These are phyloP conservation scores for Triops longicaudatus DNA, from an alignment of 1,140 invertebrate genomes.

Conservation along the genomic window DNA sequence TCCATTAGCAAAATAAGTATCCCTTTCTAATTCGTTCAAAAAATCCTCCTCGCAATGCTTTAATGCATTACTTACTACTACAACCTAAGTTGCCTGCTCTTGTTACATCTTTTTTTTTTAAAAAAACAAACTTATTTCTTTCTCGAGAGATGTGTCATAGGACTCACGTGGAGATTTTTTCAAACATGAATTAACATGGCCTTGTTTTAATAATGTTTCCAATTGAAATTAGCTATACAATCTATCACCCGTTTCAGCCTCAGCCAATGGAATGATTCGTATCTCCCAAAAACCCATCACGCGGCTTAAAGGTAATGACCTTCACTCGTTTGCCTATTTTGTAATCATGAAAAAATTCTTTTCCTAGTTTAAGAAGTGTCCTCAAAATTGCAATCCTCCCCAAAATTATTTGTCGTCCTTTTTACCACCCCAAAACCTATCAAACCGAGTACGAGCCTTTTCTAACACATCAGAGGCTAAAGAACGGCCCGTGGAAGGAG, in stretches of 20 bases:
- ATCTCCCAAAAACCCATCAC: neutral
- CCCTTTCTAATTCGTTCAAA: neutral
- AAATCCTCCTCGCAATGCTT: neutral
- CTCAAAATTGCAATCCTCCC: neutral
- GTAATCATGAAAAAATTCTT: neutral
- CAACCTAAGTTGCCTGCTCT: neutral
- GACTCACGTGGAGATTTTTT: neutral
- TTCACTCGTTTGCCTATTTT: neutral
- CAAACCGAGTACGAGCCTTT: constrained; percentile 68
- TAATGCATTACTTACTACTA: neutral
- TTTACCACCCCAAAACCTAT: constrained; percentile 70
- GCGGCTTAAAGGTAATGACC: neutral
- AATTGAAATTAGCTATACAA: neutral
- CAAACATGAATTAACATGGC: too few relatives aligned
- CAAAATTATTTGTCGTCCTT: constrained; percentile 25
- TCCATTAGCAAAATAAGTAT: neutral
- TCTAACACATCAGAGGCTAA: constrained; percentile 67
- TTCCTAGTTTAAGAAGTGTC: neutral
- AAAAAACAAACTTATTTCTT: neutral
- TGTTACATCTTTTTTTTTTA: neutral
- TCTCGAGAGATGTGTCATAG: neutral
- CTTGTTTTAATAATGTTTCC: neutral
- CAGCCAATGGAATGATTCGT: neutral
- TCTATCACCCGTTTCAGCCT: constrained; percentile 2
- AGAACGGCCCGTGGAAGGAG: constrained; percentile 44